Conservation (phyloP, 2,797 vertebrate genomes). For the Thripadectes ignobilis region DNA sequence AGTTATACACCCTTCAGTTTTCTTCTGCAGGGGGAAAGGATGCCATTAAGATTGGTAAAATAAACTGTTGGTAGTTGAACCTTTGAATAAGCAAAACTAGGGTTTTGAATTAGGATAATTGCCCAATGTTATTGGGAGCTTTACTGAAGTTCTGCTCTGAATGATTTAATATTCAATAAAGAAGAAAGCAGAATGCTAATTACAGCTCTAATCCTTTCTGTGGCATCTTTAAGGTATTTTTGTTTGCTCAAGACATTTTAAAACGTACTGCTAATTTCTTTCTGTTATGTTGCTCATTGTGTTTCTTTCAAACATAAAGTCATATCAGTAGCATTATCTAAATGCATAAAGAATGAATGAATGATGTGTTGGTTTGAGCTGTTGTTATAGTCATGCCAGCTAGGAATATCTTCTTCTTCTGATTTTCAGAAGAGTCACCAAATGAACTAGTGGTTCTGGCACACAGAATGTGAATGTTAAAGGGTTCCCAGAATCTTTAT, state of each 20-base stretch:
- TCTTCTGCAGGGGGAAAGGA: neutral
- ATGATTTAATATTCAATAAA: neutral
- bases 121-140: neutral
- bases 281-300: neutral
- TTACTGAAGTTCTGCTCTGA: neutral
- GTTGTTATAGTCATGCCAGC: neutral
- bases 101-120: neutral
- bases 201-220: neutral
- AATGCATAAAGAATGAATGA: neutral
- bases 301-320: neutral
- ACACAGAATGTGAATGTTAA: neutral
- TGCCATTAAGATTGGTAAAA: neutral
- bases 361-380: neutral
- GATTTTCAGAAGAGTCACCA: neutral
- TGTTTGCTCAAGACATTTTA: neutral
- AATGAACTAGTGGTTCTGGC: neutral
- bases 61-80: neutral
- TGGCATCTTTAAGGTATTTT: neutral
- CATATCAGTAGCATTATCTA: neutral
- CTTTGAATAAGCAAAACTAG: neutral
- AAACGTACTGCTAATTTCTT: neutral
- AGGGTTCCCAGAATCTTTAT: neutral
- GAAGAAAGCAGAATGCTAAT: neutral
- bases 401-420: neutral
- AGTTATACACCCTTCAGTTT: neutral